These are phyloP conservation scores for Euthynnus affinis DNA, from an alignment of 2,797 vertebrate genomes.

Conservation along the genomic window DNA sequence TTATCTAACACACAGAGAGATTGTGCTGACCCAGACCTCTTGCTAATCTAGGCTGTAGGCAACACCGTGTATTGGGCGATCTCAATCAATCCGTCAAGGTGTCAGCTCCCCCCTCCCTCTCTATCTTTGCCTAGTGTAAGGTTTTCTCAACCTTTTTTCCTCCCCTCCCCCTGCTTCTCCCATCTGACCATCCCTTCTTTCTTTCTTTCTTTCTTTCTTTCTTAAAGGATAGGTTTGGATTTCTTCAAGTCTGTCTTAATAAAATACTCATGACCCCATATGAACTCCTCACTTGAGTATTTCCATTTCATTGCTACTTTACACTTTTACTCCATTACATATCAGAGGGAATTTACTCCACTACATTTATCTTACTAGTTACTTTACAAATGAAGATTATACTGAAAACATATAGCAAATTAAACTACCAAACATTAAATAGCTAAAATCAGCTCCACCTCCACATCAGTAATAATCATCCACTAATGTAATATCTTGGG, in stretches of 20 bases:
- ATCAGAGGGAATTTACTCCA: too few relatives aligned
- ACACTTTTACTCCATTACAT: too few relatives aligned
- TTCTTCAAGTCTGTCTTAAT: background rate
- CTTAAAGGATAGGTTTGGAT: constrained; percentile 37
- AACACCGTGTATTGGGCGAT: constrained; percentile 69
- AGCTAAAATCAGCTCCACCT: too few relatives aligned
- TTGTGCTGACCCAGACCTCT: constrained; percentile 81
- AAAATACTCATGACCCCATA: background rate
- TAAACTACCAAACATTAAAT: too few relatives aligned
- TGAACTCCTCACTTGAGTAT: background rate
- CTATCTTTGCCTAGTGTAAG: constrained; percentile 37
- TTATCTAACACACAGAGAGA: constrained; percentile 76
- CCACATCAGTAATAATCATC: too few relatives aligned
- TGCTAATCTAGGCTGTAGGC: constrained; percentile 80
- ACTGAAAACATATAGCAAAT: too few relatives aligned
- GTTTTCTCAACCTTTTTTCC: constrained; percentile 22
- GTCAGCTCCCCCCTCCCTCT: constrained; percentile 66
- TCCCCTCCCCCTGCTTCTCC: constrained; percentile 18
- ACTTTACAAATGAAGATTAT: too few relatives aligned
- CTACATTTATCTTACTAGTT: too few relatives aligned
- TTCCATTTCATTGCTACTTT: too few relatives aligned
- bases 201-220: constrained; percentile 13
- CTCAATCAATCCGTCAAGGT: constrained; percentile 83
- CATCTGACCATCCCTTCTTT: constrained; percentile 32
- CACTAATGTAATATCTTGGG: too few relatives aligned